Conservation (phyloP, 2,888 invertebrate genomes). For the Anaspis maculata region DNA sequence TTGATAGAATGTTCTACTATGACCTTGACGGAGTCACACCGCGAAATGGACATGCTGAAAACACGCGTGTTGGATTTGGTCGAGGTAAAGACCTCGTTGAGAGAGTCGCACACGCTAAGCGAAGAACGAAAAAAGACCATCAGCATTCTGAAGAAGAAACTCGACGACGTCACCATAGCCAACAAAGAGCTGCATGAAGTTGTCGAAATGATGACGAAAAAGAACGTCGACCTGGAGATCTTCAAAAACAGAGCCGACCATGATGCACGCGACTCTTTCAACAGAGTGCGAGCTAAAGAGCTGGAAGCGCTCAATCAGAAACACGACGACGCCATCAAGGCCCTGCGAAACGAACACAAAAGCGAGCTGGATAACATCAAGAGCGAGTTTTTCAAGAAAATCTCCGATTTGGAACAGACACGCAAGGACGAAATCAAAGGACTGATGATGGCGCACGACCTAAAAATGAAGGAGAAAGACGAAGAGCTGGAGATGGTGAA, state of each 20-base stretch:
- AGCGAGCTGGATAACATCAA: constrained; percentile 1
- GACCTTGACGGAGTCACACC: too few species aligned
- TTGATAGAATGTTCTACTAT: too few species aligned
- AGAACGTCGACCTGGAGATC: constrained; percentile 5
- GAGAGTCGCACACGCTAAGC: constrained; percentile 6
- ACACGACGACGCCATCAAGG: constrained; percentile 1
- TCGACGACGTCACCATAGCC: constrained; percentile 1
- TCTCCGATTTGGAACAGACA: not conserved
- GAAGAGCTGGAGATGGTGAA: too few species aligned
- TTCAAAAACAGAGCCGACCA: constrained; percentile 2
- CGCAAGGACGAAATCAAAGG: not conserved
- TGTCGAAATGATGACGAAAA: constrained; percentile 4
- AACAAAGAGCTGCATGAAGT: constrained; percentile 3
- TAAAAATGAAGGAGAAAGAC: constrained; percentile 5
- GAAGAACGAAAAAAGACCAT: constrained; percentile 9
- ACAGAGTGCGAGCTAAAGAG: constrained; percentile 1
- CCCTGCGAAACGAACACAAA: constrained; percentile 1
- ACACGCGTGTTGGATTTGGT: constrained; percentile 9
- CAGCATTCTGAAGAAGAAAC: constrained; percentile 3
- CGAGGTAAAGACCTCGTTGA: constrained; percentile 8
- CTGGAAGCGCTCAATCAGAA: constrained; percentile 4
- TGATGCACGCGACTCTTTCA: not conserved
- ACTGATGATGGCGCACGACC: constrained; percentile 1
- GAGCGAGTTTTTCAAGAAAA: constrained; percentile 1
- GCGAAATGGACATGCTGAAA: constrained; percentile 8